phyloP scores from a whole-genome alignment of 2,113 vertebrate species.

The Cheirogaleus medius region DNA sequence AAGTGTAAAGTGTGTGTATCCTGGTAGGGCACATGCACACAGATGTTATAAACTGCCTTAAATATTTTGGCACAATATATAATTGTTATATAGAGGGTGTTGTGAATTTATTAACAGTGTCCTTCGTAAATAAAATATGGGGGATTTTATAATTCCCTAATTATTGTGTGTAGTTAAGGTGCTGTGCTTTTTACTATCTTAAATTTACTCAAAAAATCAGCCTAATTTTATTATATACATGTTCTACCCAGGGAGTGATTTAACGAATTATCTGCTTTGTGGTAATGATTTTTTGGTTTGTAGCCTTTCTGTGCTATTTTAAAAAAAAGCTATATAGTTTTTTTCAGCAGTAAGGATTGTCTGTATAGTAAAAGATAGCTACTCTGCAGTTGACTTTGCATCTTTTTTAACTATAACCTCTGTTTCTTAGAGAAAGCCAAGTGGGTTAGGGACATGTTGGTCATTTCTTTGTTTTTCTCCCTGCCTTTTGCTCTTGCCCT shows the following conservation, averaged over 20 bases:
- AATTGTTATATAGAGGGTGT: neutral
- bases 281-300: neutral
- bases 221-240: constrained; percentile 16
- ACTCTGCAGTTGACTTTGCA: neutral
- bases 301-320: neutral
- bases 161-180: neutral
- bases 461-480: neutral
- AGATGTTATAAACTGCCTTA: neutral
- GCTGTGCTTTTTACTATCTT: neutral
- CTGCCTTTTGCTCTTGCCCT: neutral
- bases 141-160: neutral
- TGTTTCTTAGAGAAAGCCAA: neutral
- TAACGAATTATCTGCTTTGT: neutral
- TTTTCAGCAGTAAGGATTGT: neutral
- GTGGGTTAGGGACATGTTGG: neutral
- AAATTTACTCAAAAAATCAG: constrained; percentile 16
- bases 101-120: constrained; percentile 10
- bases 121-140: constrained; percentile 36
- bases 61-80: neutral
- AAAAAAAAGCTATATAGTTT: neutral
- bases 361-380: neutral
- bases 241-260: neutral
- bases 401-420: neutral
- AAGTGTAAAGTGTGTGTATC: neutral
- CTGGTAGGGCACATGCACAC: neutral